Evolutionary conservation across 2,888 invertebrate genomes (phyloP), one percentile per base, ranked within the genome.

Genomic region (Amiota minor): DNA sequence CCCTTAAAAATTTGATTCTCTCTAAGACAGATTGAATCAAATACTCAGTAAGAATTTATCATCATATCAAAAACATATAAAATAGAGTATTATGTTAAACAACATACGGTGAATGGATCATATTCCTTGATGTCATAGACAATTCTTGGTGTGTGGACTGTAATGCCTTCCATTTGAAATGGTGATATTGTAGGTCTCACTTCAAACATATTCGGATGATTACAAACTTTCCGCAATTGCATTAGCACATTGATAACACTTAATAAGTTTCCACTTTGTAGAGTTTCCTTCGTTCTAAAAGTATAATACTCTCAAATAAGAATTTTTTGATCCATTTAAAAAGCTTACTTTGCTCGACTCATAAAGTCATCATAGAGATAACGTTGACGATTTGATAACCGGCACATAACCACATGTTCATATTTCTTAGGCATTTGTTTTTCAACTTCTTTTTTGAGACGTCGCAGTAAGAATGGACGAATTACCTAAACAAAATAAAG

Each of bases 341-440:
- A 14, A 1, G 0, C 94, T 92, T 91, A 96, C 96, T 96, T 95
- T 87, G 98, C 94, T 85, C 97, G 93, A 71, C 97, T 95, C 98
- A 99, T 99, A 91, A 99, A 99, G 90, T 99, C 99, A 91, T 99
- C 99, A 91, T 99, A 99, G 74, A 99, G 92, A 91, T 94, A 98
- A 78, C 99, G 93, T 90, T 99, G 99, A 53, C 99, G 92, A 90
- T 98, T 98, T 53, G 99, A 97, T 81, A 99, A 92, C 69, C 97
- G 93, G 88, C 98, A 98, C 93, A 97, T 93, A 35, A 98, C 92
- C 79, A 98, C 94, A 90, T 98, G 98, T 90, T 99, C 98, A 90
- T 96, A 97, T 91, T 99, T 99, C 89, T 95, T 95, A 75, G 98
- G 98, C 93, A 99, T 93, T 91, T 99, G 98, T 87, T 98, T 97